phyloP scores from a whole-genome alignment of 2,888 invertebrate genomes.

The Parapristionchus giblindavisi region DNA sequence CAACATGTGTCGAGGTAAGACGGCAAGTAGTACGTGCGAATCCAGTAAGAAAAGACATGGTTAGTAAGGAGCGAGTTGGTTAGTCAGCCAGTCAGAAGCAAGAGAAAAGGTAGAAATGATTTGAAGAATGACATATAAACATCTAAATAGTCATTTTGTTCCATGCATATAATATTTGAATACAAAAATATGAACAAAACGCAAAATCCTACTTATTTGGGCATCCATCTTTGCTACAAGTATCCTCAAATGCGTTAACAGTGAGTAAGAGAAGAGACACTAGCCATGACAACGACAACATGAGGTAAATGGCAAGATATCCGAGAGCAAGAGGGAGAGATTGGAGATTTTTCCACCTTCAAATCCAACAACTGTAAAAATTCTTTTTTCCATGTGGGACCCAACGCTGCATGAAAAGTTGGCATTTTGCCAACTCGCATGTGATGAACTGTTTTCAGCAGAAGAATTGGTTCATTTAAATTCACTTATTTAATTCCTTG shows the following conservation, averaged over 20 bases:
- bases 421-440: conserved; percentile 18
- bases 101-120: not conserved
- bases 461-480: not conserved
- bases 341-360: not conserved
- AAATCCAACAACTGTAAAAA: not conserved
- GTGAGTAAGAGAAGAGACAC: conserved; percentile 27
- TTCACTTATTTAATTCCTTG: not conserved
- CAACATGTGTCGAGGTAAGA: not conserved
- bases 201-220: conserved; percentile 16
- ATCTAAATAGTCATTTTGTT: no score
- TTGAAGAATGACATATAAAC: conserved; percentile 2
- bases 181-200: conserved; percentile 2
- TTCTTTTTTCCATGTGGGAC: conserved; percentile 2
- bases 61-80: conserved; percentile 34
- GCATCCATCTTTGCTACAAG: conserved; percentile 23
- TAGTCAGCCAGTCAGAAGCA: conserved; percentile 30
- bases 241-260: not conserved
- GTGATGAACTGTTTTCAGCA: not conserved
- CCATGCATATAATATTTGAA: conserved; percentile 4
- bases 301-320: conserved; percentile 1
- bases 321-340: conserved; percentile 8
- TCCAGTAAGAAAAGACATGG: conserved; percentile 34
- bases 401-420: not conserved
- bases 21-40: not conserved
- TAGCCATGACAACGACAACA: conserved; percentile 31